Evolutionary conservation across 2,113 vertebrate species (phyloP).

Genomic region (Menidia beryllina): DNA sequence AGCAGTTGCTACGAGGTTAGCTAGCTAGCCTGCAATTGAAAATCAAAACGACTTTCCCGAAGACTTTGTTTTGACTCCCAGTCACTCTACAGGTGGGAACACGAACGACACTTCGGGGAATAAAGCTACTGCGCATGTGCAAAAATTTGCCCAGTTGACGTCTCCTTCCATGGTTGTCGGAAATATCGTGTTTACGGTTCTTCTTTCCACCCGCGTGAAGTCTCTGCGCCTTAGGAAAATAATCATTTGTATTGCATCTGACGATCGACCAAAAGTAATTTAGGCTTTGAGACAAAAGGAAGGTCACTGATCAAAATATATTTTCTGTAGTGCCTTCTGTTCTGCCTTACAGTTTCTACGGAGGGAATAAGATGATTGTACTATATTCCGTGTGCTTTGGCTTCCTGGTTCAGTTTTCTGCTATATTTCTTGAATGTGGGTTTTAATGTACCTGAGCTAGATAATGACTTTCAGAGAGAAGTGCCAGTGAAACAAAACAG

Average conservation of each 20-base stretch:
- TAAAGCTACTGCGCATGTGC: slow-evolving; percentile 50
- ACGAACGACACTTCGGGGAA: slow-evolving; percentile 44
- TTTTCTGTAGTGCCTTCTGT: not conserved
- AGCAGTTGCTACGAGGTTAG: slow-evolving; percentile 20
- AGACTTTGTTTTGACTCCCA: slow-evolving; percentile 71
- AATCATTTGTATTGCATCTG: not conserved
- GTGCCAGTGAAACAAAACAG: not conserved
- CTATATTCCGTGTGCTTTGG: not conserved
- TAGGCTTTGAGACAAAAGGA: fast-evolving
- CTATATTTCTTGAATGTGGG: not conserved
- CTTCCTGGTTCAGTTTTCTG: slow-evolving; percentile 2
- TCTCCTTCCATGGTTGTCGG: not conserved
- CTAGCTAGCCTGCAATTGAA: slow-evolving; percentile 46
- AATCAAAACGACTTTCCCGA: slow-evolving; percentile 60
- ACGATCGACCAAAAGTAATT: not conserved
- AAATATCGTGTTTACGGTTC: fast-evolving
- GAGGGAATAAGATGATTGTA: not conserved
- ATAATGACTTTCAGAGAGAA: not conserved
- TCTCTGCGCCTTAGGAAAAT: fast-evolving
- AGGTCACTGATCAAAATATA: not conserved
- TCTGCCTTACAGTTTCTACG: not conserved
- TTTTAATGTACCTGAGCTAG: not conserved
- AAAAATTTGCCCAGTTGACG: not conserved
- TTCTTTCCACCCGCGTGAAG: not conserved
- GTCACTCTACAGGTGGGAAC: slow-evolving; percentile 63